phyloP scores from a whole-genome alignment of 2,888 invertebrate genomes.

The Clusia tigrina region DNA sequence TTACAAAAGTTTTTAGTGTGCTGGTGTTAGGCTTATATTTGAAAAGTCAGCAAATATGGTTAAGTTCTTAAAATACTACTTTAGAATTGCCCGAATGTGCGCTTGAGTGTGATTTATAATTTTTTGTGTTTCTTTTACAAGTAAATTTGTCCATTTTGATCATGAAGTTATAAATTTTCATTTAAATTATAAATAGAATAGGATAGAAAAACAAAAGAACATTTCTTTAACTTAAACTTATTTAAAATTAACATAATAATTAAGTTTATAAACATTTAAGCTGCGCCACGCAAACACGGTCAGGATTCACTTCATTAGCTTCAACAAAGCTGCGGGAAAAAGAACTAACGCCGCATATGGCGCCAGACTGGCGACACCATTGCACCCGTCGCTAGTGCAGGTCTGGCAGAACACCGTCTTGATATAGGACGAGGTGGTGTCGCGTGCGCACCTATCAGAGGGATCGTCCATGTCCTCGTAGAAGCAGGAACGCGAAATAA shows the following conservation, averaged over 20 bases:
- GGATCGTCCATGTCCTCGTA: constrained; percentile 62
- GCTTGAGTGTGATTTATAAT: not conserved
- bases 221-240: constrained; percentile 34
- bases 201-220: not conserved
- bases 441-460: constrained; percentile 59
- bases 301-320: constrained; percentile 44
- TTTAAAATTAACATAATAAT: not conserved
- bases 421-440: constrained; percentile 61
- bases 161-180: not conserved
- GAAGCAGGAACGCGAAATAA: constrained; percentile 63
- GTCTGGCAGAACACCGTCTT: constrained; percentile 63
- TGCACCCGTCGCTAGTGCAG: constrained; percentile 63
- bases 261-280: not conserved
- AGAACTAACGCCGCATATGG: constrained; percentile 48
- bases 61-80: no score
- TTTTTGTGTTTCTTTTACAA: not conserved
- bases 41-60: no score
- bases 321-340: constrained; percentile 37
- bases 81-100: not conserved
- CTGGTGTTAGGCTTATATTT: no score
- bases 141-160: not conserved
- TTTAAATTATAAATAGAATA: no score
- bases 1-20: no score
- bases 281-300: not conserved
- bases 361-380: constrained; percentile 49